Conservation (phyloP, 2,113 vertebrate genomes). For the Trochalopteron elliotii region DNA sequence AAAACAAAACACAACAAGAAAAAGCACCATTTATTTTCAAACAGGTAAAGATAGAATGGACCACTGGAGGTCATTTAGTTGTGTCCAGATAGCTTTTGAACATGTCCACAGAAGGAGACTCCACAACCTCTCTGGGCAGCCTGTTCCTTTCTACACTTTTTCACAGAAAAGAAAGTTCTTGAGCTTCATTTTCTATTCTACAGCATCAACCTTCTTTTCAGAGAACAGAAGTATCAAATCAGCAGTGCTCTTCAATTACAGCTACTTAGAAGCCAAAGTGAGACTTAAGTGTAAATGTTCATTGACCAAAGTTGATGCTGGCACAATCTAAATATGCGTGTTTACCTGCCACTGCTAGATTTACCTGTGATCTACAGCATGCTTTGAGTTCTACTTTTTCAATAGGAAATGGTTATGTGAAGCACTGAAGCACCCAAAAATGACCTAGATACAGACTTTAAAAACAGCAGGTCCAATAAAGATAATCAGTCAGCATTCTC, state of each 20-base stretch:
- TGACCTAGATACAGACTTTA: background rate
- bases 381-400: background rate
- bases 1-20: background rate
- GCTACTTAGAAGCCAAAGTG: background rate
- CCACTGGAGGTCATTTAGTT: background rate
- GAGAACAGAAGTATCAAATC: background rate
- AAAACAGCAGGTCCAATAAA: background rate
- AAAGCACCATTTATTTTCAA: background rate
- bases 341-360: background rate
- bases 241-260: background rate
- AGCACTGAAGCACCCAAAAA: background rate
- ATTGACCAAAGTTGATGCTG: background rate
- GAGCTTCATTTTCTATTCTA: background rate
- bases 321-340: background rate
- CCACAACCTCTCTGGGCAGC: background rate
- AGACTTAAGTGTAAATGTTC: background rate
- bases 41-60: background rate
- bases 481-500: background rate
- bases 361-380: background rate
- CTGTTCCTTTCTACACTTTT: background rate
- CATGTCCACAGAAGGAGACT: background rate
- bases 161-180: background rate
- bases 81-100: background rate
- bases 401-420: background rate
- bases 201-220: background rate